Evolutionary conservation across 2,888 invertebrate genomes (phyloP).

Genomic region (Axea sp.): DNA sequence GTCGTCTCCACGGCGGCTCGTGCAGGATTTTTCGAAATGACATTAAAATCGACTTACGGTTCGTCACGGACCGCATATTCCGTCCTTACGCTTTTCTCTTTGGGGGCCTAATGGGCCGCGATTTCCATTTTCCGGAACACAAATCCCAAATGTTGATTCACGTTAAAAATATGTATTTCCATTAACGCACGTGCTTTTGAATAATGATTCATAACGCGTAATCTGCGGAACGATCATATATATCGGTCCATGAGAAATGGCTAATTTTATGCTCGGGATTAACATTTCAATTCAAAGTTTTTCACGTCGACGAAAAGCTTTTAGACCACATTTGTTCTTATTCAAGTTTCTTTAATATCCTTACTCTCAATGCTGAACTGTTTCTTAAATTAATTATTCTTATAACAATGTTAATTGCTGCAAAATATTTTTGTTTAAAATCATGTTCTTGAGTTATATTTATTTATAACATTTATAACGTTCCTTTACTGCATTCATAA

Average conservation of each 20-base stretch:
- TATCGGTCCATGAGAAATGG: slow-evolving; percentile 38
- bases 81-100: neutral
- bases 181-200: slow-evolving; percentile 50
- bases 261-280: slow-evolving; percentile 28
- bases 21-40: slow-evolving; percentile 71
- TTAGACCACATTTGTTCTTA: slow-evolving; percentile 1
- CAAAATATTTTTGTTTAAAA: too few relatives aligned
- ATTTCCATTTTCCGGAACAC: slow-evolving; percentile 62
- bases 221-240: slow-evolving; percentile 32
- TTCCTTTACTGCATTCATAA: too few relatives aligned
- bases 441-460: too few relatives aligned
- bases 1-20: too few relatives aligned
- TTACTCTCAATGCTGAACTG: too few relatives aligned
- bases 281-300: slow-evolving; percentile 26
- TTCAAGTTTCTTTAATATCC: neutral
- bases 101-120: slow-evolving; percentile 47
- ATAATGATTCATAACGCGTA: slow-evolving; percentile 43
- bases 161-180: slow-evolving; percentile 44
- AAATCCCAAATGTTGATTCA: slow-evolving; percentile 35
- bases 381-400: too few relatives aligned
- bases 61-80: slow-evolving; percentile 52
- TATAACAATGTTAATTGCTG: too few relatives aligned
- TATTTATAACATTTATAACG: too few relatives aligned
- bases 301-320: neutral
- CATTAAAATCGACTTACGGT: slow-evolving; percentile 65